Conservation (phyloP, 2,113 vertebrate genomes). For the Ginglymostoma cirratum region DNA sequence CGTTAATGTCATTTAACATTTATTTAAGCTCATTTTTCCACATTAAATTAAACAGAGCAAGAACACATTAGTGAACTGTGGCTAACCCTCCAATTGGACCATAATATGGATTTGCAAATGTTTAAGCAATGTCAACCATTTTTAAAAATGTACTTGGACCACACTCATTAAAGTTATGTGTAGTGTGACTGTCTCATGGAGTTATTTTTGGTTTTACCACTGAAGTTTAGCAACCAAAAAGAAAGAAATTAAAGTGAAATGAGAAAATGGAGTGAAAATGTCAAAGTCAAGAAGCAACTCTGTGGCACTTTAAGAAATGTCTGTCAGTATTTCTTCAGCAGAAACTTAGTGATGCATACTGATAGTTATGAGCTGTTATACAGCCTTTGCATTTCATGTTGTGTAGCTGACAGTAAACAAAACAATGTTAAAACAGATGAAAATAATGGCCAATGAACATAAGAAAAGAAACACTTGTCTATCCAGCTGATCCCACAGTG, state of each 20-base stretch:
- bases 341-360: neutral
- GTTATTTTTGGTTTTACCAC: neutral
- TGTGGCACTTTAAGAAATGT: neutral
- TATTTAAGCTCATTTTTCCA: neutral
- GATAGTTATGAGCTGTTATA: neutral
- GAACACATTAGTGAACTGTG: neutral
- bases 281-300: neutral
- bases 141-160: neutral
- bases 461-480: neutral
- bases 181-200: neutral
- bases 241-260: neutral
- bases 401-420: neutral
- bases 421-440: neutral
- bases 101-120: neutral
- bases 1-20: neutral
- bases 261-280: neutral
- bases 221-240: neutral
- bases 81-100: neutral
- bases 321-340: neutral
- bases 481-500: neutral
- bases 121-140: neutral
- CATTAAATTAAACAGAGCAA: neutral
- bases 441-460: no score
- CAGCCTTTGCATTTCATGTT: neutral
- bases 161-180: neutral